Conservation (phyloP, 2,888 invertebrate genomes). For the Nasonovia ribisnigri region DNA sequence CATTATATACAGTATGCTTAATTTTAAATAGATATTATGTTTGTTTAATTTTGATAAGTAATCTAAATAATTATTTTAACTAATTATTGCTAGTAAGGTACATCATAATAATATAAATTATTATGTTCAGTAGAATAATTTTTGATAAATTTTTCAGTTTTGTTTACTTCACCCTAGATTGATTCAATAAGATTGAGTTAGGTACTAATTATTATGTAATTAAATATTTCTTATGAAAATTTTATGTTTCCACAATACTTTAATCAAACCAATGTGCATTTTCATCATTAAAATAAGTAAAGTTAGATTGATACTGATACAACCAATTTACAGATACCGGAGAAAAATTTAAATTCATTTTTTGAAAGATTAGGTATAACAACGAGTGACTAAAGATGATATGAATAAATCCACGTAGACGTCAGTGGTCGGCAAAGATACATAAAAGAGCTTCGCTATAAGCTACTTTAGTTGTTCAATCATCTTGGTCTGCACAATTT, state of each 20-base stretch:
- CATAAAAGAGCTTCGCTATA: constrained; percentile 49
- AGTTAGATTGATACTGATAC: not conserved
- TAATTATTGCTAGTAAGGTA: not conserved
- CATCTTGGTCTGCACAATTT: constrained; percentile 42
- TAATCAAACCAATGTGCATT: not conserved
- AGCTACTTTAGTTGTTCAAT: constrained; percentile 63
- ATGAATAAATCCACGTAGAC: constrained; percentile 42
- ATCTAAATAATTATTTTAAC: not conserved
- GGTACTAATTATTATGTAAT: not conserved
- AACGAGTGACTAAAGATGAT: constrained; percentile 15
- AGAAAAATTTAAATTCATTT: constrained; percentile 42
- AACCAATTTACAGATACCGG: not conserved
- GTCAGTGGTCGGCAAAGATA: constrained; percentile 32
- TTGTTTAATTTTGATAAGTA: not conserved
- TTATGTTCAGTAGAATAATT: not conserved
- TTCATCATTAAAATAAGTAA: not conserved
- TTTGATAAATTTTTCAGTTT: not conserved
- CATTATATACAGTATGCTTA: not conserved
- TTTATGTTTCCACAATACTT: not conserved
- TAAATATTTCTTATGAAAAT: not conserved
- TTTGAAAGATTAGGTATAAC: not conserved
- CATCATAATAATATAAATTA: not conserved
- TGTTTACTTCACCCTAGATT: not conserved
- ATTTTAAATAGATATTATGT: not conserved
- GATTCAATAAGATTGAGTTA: not conserved